Evolutionary conservation across 2,797 vertebrate species (phyloP), one percentile per base, ranked within the genome.

Genomic region (Ispidina picta): DNA sequence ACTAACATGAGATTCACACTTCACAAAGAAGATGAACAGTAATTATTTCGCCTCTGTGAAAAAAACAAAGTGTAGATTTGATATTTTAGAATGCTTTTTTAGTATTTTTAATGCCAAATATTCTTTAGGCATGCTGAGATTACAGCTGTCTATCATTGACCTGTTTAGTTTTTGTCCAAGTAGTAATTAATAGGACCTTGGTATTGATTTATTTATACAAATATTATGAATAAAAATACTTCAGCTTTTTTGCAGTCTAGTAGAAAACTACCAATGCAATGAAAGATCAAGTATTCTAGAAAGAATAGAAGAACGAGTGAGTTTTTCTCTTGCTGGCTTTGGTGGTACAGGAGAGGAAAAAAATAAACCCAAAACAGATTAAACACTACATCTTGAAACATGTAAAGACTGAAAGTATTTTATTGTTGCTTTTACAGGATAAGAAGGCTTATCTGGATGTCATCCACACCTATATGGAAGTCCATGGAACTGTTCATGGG

Each of bases 391-490:
- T 8, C 41, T 94, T 66, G 28, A 49, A 65, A 31, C 23, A 25
- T 4, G 0, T 76, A 6, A 85, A 71, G 46, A 72, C 35, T 92
- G 41, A 76, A 65, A 66, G 43, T 56, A 15, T 55, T 51, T 77
- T 63, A 43, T 44, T 90, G 11, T 93, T 78, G 68, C 59, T 75
- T 5, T 92, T 94, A 6, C 95, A 99, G 99, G 99, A 99, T 92
- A 99, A 99, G 97, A 98, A 99, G 96, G 97, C 97, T 70, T 99
- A 99, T 93, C 96, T 99, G 93, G 99, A 99, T 94, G 97, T 98
- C 90, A 99, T 99, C 97, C 99, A 99, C 96, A 98, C 98, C 19
- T 99, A 99, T 77, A 99, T 98, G 97, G 99, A 99, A 90, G 98
- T 99, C 4, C 99, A 99, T 7, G 99, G 98, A 43, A 99, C 99